Conservation (phyloP, 2,113 vertebrate genomes). For the Daboia siamensis region DNA sequence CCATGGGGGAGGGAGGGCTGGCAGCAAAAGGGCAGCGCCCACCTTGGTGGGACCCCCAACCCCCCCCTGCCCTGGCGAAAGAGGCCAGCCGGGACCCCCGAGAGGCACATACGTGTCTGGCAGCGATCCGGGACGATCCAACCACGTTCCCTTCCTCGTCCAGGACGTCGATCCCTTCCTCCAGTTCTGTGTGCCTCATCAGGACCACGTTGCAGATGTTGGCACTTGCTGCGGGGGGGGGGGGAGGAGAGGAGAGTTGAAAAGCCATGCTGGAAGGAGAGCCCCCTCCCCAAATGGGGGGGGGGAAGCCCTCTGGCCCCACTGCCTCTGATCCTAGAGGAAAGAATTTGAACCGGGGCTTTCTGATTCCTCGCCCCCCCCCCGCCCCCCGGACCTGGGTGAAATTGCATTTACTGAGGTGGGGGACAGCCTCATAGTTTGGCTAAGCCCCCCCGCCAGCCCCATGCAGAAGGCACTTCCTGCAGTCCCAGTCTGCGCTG, state of each 20-base stretch:
- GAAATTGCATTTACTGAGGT: neutral
- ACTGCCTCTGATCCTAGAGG: neutral
- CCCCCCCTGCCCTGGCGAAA: neutral
- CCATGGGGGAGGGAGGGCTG: neutral
- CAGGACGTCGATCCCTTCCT: conserved; percentile 84
- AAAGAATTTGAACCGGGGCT: neutral
- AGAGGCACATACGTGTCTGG: conserved; percentile 78
- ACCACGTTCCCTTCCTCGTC: conserved; percentile 79
- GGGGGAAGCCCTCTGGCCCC: neutral
- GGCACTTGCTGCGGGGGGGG: conserved; percentile 80
- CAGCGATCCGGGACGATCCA: conserved; percentile 85
- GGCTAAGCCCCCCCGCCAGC: too few species aligned
- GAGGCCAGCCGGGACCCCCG: neutral
- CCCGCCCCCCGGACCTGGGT: neutral
- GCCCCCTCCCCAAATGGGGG: neutral
- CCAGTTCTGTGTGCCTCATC: conserved; percentile 89
- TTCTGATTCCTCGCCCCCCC: too few species aligned
- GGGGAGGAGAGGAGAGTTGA: conserved; percentile 27
- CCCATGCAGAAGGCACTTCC: too few species aligned
- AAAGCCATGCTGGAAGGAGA: neutral
- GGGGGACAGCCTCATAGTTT: too few species aligned
- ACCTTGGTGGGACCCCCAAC: neutral
- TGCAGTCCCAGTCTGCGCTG: too few species aligned
- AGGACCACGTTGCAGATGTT: conserved; percentile 93
- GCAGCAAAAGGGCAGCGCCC: neutral